These are phyloP conservation scores for Elysia crispata DNA, from an alignment of 2,888 invertebrate genomes.

Conservation along the genomic window DNA sequence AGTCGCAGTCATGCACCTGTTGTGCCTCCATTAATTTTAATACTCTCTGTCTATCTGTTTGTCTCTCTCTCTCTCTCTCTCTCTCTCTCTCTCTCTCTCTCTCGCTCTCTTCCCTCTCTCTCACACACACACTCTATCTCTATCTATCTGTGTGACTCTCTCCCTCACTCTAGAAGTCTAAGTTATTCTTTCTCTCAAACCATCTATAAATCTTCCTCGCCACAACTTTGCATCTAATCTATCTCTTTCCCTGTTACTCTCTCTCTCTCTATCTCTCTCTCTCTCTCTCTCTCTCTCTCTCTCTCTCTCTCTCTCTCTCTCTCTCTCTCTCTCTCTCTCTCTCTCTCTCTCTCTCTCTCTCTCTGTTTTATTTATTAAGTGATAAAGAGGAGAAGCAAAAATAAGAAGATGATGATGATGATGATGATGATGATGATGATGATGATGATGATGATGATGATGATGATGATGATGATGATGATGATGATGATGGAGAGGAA, in stretches of 20 bases:
- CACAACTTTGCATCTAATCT: not conserved
- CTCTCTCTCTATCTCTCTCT: not conserved
- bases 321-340: not conserved
- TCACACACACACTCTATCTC: too few species aligned
- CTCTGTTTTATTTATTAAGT: not conserved
- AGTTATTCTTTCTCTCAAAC: not conserved
- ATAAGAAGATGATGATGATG: not conserved
- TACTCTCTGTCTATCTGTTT: slow-evolving; percentile 2
- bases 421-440: not conserved
- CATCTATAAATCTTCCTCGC: not conserved
- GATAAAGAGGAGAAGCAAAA: not conserved
- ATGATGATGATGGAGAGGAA: too few species aligned
- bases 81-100: slow-evolving; percentile 11
- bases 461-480: slow-evolving; percentile 43
- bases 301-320: not conserved
- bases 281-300: not conserved
- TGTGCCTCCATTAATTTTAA: not conserved
- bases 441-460: slow-evolving; percentile 38
- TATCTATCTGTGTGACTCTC: not conserved
- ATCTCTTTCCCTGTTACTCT: not conserved
- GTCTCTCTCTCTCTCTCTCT: slow-evolving; percentile 10
- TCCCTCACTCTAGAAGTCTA: not conserved
- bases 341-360: not conserved
- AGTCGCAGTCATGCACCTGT: too few species aligned
- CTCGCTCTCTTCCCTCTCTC: not conserved